Base-by-base conservation (phyloP, 1,140 invertebrate species). In the Bicyclus anynana region DNA sequence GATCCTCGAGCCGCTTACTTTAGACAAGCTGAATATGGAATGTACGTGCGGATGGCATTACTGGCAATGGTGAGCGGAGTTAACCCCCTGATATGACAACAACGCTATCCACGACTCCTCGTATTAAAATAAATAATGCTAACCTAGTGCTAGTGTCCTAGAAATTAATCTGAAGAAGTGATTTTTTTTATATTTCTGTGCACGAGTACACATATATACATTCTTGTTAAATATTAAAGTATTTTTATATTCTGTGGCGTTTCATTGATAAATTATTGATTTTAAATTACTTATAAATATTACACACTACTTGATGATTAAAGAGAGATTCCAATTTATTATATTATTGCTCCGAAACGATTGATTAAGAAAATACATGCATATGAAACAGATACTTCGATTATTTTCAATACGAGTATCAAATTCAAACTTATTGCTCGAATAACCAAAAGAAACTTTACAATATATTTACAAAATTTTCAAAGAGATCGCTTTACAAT, bases 1-100 rank as follows among this genome's bases (percentile, higher is more conserved):
- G 99, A 99, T 90, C 97, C 97, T 0, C 87, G 98, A 46, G 98
- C 98, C 1, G 98, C 98, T 0, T 99, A 99, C 87, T 99, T 99
- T 91, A 91, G 98, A 16, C 99, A 99, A 90, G 97, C 97, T 2
- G 97, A 99, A 82, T 96, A 97, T 73, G 99, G 99, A 42, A 95
- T 99, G 93, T 99, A 98, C 77, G 96, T 99, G 3, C 92, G 99
- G 29, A 99, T 99, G 99, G 97, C 98, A 1, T 86, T 99, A 0
- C 89, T 99, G 2, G 93, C 97, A 0, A 95, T 98, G 91, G 94
- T 99, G 21, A 90, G 98, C 7, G 95, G 95, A 17, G 80, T 84
- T 7, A 87, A 85, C 33, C 84, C 81, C 0, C 67, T 84, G 6
- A 62, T 73, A 17, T 89, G 65, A 72, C 26, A 2, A 57, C 13